A percentile compares a stretch with the other conserved stretches of the same genome.
Evolutionary conservation across 2,888 invertebrate species (phyloP).

Genomic region (Herminia tarsipennalis): DNA sequence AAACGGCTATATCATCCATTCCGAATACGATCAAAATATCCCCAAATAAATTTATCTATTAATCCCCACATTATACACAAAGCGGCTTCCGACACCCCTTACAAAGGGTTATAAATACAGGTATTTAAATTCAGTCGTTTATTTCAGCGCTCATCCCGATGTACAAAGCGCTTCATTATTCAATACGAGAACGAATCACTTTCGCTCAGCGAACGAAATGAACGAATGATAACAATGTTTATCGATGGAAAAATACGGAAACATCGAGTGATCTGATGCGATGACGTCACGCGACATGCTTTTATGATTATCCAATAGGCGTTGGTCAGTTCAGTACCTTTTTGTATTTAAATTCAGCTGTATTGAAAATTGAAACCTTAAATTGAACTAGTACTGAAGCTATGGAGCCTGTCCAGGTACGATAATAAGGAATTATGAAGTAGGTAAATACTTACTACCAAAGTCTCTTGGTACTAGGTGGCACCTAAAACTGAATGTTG

Average conservation of each 20-base stretch:
- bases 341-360: too few relatives aligned
- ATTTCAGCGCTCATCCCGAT: conserved; percentile 46
- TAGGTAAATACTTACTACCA: too few relatives aligned
- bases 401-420: too few relatives aligned
- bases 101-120: conserved; percentile 47
- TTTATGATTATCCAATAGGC: not conserved
- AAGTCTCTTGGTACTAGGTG: too few relatives aligned
- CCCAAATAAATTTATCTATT: conserved; percentile 42
- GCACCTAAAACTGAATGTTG: too few relatives aligned
- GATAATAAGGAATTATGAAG: too few relatives aligned
- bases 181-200: conserved; percentile 47
- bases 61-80: conserved; percentile 41
- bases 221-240: conserved; percentile 41
- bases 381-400: too few relatives aligned
- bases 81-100: conserved; percentile 37
- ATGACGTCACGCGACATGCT: conserved; percentile 6
- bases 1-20: not conserved
- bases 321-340: too few relatives aligned
- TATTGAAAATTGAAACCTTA: too few relatives aligned
- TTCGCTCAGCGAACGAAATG: conserved; percentile 34
- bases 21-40: conserved; percentile 15
- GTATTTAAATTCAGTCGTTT: conserved; percentile 49
- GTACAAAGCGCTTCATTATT: conserved; percentile 54
- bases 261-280: conserved; percentile 15
- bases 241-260: conserved; percentile 35